These are phyloP conservation scores for Psettodes erumei DNA, from an alignment of 2,113 vertebrate genomes.

Conservation along the genomic window DNA sequence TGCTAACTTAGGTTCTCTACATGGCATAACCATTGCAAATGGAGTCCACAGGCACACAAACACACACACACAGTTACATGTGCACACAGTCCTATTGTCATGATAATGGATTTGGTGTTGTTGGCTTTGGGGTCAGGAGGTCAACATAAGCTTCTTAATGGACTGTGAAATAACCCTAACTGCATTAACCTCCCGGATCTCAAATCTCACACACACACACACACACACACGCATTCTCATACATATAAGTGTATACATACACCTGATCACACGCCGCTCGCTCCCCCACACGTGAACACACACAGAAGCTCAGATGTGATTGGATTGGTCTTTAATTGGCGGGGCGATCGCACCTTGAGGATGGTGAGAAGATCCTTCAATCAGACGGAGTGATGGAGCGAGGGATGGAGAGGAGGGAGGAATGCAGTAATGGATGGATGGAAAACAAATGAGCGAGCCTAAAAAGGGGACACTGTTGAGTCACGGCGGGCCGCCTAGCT, in stretches of 20 bases:
- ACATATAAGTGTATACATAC: slow-evolving; percentile 77
- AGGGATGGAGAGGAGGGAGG: slow-evolving; percentile 75
- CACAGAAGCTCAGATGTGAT: slow-evolving; percentile 89
- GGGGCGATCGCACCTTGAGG: slow-evolving; percentile 80
- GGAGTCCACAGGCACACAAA: slow-evolving; percentile 78
- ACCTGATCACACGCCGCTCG: slow-evolving; percentile 18
- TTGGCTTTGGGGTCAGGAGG: slow-evolving; percentile 94
- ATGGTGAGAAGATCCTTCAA: slow-evolving; percentile 77
- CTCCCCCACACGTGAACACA: slow-evolving; percentile 87
- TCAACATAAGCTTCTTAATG: slow-evolving; percentile 99
- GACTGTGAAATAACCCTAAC: slow-evolving; percentile 99
- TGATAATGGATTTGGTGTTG: slow-evolving; percentile 99
- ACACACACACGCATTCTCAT: slow-evolving; percentile 84
- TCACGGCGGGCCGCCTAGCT: slow-evolving; percentile 52
- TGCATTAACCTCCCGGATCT: slow-evolving; percentile 99
- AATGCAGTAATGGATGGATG: slow-evolving; percentile 55
- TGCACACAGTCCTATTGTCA: slow-evolving; percentile 88
- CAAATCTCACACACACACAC: slow-evolving; percentile 48
- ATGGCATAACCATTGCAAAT: slow-evolving; percentile 87
- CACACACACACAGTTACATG: slow-evolving; percentile 21
- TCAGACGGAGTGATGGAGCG: slow-evolving; percentile 80
- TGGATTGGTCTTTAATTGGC: slow-evolving; percentile 92
- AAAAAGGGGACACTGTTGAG: slow-evolving; percentile 69
- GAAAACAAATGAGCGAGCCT: slow-evolving; percentile 76
- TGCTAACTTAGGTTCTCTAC: slow-evolving; percentile 93